Base-by-base conservation (phyloP, 2,113 vertebrate genomes). In the Bagarius yarrelli region DNA sequence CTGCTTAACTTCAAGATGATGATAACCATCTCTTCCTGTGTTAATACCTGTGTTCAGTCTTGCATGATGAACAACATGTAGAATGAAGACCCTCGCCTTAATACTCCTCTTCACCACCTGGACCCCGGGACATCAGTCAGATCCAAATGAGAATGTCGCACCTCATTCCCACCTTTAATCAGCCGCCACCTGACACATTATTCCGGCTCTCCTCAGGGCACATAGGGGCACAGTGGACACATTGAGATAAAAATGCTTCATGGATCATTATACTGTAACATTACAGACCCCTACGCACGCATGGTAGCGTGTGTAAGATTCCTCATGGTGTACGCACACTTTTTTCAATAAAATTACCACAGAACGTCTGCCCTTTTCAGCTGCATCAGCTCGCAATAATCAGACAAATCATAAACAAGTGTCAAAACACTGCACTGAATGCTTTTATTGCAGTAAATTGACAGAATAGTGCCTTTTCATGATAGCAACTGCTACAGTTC, bases 381-480 rank as follows among this genome's bases (percentile, higher is more conserved):
- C 25, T 52, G 25, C 5, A 70, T 50, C 25, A 27, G 47, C 8
- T 71, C 23, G 25, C 16, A 52, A 19, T 30, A 71, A 71, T 3
- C 40, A 30, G 15, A 6, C 36, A 60, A 72, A 81, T 27, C 64
- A 70, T 73, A 85, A 88, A 81, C 70, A 80, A 79, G 89, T 61
- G 64, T 76, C 53, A 76, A 79, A 79, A 81, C 78, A 59, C 55
- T 79, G 85, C 86, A 88, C 84, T 88, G 86, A 89, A 55, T 67
- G 85, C 86, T 89, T 87, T 88, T 90, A 91, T 91, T 91, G 88
- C 86, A 92, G 88, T 92, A 85, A 90, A 90, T 83, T 83, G 88
- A 91, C 88, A 87, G 83, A 90, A 88, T 89, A 90, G 89, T 90
- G 89, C 82, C 87, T 89, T 88, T 91, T 89, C 81, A 87, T 83